Evolutionary conservation across 2,113 vertebrate species (phyloP).

Genomic region (Chaenocephalus aceratus): DNA sequence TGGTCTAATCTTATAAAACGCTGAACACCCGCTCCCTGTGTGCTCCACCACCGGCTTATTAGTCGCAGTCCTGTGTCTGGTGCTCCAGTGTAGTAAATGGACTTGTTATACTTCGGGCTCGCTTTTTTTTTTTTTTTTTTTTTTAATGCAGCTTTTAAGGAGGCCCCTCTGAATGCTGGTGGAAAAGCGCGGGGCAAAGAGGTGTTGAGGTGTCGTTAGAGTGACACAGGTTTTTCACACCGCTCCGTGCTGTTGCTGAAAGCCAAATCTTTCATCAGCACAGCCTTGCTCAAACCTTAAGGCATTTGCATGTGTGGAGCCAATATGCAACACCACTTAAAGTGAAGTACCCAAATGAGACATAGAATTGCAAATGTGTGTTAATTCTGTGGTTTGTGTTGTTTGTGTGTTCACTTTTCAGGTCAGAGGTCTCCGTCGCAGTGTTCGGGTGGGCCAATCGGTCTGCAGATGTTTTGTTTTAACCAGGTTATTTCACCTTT

Average conservation of each 20-base stretch:
- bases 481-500: neutral
- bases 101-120: conserved; percentile 34
- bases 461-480: neutral
- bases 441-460: no score
- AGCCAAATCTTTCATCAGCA: conserved; percentile 60
- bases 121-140: neutral
- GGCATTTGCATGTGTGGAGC: neutral
- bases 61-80: conserved; percentile 47
- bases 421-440: neutral
- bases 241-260: conserved; percentile 48
- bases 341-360: conserved; percentile 19
- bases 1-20: conserved; percentile 75
- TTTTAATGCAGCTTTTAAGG: neutral
- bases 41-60: conserved; percentile 61
- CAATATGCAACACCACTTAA: neutral
- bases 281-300: conserved; percentile 33
- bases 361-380: neutral
- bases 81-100: conserved; percentile 40
- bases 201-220: conserved; percentile 62
- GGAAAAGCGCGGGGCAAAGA: conserved; percentile 30
- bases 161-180: conserved; percentile 41
- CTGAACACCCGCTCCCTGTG: conserved; percentile 53
- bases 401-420: neutral
- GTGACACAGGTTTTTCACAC: conserved; percentile 53
- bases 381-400: conserved; percentile 1